phyloP scores from a whole-genome alignment of 2,888 invertebrate genomes.

The Oligia latruncula region DNA sequence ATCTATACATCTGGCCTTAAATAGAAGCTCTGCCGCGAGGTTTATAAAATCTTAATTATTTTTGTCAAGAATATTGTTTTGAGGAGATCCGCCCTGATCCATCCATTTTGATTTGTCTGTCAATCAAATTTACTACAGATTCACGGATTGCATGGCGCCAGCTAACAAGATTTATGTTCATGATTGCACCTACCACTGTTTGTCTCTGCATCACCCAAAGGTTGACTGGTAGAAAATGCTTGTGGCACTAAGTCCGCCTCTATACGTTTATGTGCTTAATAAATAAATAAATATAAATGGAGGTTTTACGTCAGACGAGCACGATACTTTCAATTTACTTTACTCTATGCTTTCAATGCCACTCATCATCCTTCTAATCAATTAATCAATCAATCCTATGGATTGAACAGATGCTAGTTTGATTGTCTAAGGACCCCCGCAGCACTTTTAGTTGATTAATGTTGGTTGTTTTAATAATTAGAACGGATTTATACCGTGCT shows the following conservation, averaged over 20 bases:
- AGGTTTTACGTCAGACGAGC: neutral
- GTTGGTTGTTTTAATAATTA: neutral
- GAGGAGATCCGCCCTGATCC: too few relatives aligned
- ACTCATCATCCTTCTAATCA: neutral
- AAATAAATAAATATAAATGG: too few relatives aligned
- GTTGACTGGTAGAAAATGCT: too few relatives aligned
- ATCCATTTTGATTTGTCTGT: neutral
- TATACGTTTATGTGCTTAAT: too few relatives aligned
- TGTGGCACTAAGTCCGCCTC: too few relatives aligned
- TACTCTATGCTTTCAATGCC: neutral
- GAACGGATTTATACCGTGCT: accelerated
- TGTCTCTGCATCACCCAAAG: too few relatives aligned
- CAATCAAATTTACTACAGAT: neutral
- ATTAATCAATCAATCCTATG: too few relatives aligned
- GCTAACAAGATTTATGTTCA: neutral
- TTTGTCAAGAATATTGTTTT: too few relatives aligned
- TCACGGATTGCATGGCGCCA: neutral
- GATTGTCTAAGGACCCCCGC: neutral
- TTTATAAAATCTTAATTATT: too few relatives aligned
- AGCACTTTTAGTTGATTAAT: slow-evolving; percentile 9
- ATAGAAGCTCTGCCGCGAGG: too few relatives aligned
- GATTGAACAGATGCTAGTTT: slow-evolving; percentile 1
- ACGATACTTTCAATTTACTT: neutral
- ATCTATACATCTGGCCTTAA: too few relatives aligned
- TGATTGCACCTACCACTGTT: too few relatives aligned